Base-by-base conservation (phyloP, 1,140 invertebrate genomes). In the Streblospio benedicti region DNA sequence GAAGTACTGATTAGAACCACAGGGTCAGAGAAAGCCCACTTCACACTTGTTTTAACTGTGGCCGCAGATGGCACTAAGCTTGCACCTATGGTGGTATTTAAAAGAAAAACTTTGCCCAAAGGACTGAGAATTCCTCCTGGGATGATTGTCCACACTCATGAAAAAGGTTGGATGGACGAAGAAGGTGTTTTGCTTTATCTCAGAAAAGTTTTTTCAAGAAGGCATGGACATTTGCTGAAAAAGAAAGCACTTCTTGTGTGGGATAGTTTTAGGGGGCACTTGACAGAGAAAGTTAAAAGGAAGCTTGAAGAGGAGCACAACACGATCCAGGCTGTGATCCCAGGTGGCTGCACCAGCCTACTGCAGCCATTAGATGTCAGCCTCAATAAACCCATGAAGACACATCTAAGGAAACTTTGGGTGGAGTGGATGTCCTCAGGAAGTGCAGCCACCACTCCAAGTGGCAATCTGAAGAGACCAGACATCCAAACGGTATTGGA, bases 51-150 rank as follows among this genome's bases (percentile, higher is more conserved):
- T 27, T 41, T 72, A 4, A 33, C 66, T 0, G 64, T 60, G 20
- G 44, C 65, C 23, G 68, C 62, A 25, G 66, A 65, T 51, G 68
- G 71, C 14, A 65, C 60, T n/a, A 71, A 71, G 55, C 47, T 71
- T 20, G 69, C 64, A 57, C 68, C 68, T 4, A 66, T 65, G 49
- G 50, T 71, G 18, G 66, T 72, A 27, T 73, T 72, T 27, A 73
- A 71, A 55, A 27, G 63, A 31, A 66, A 65, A 53, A 60, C 35
- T n/a, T 47, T 67, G 33, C 60, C 49, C 32, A 62, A 60, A 44
- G 31, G 53, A 9, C n/a, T 6, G 20, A 25, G 55, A 53, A 54
- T 35, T 47, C 52, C 33, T 16, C 51, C 14, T 31, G 68, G 55
- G 43, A 52, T 63, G n/a, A 23, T 61, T 33, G 28, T 67, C 9